Conservation (phyloP, 2,797 vertebrate genomes). For the Phoxinus dragarum region DNA sequence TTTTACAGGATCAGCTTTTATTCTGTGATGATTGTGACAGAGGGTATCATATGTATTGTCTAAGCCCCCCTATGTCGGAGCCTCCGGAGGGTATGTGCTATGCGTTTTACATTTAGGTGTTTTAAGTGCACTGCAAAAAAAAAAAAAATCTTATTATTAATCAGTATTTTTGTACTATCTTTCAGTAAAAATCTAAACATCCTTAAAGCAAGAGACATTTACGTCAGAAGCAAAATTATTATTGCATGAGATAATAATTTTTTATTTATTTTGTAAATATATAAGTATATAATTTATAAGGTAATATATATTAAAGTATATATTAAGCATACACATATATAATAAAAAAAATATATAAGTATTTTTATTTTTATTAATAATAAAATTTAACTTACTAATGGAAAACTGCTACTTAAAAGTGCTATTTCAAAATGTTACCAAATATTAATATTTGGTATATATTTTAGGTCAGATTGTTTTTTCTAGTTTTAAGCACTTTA, state of each 20-base stretch:
- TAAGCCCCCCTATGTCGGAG: conserved; percentile 92
- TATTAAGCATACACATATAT: background rate
- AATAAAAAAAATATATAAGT: too few relatives aligned
- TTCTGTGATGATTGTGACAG: conserved; percentile 94
- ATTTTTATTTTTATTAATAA: too few relatives aligned
- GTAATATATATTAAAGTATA: background rate
- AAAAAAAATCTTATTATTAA: background rate
- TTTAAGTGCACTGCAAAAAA: background rate
- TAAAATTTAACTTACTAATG: background rate
- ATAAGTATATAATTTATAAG: background rate
- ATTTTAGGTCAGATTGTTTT: too few relatives aligned
- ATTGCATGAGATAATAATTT: too few relatives aligned
- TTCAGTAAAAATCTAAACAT: background rate
- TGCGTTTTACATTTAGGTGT: background rate
- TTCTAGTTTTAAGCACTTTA: background rate
- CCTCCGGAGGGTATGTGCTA: conserved; percentile 87
- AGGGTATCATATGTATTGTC: conserved; percentile 95
- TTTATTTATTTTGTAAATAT: too few relatives aligned
- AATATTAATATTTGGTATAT: background rate
- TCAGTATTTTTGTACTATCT: background rate
- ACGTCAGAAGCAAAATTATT: background rate
- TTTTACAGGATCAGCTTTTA: conserved; percentile 88
- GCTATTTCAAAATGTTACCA: background rate
- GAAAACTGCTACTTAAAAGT: background rate
- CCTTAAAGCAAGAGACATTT: background rate